phyloP scores from a whole-genome alignment of 37 sponge, comb jelly and placozoan genomes.

The Crambe crambe region DNA sequence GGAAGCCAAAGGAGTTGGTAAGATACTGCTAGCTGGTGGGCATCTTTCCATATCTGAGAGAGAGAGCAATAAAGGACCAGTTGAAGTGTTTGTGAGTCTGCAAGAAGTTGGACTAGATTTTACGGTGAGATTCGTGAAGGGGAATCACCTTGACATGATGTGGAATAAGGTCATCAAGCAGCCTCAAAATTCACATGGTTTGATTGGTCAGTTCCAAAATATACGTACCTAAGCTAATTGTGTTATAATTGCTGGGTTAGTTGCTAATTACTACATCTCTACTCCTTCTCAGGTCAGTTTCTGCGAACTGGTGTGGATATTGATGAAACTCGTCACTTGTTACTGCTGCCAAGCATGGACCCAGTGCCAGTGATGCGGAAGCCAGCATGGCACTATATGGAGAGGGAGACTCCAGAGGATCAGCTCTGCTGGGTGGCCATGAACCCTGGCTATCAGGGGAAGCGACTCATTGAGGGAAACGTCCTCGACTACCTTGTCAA shows the following conservation, averaged over 20 bases:
- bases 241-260: neutral
- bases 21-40: slow-evolving; percentile 5
- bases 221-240: neutral
- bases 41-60: slow-evolving; percentile 19
- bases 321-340: slow-evolving; percentile 22
- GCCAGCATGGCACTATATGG: slow-evolving; percentile 46
- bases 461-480: slow-evolving; percentile 35
- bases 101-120: slow-evolving; percentile 25
- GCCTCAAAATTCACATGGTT: slow-evolving; percentile 25
- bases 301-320: slow-evolving; percentile 23
- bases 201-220: slow-evolving; percentile 25
- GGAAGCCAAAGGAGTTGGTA: slow-evolving; percentile 2
- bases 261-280: neutral
- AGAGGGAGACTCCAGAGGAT: slow-evolving; percentile 28
- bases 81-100: slow-evolving; percentile 20
- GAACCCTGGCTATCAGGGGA: slow-evolving; percentile 52
- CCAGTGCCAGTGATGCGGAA: slow-evolving; percentile 50
- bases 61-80: neutral
- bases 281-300: slow-evolving; percentile 18
- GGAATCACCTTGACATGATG: slow-evolving; percentile 24
- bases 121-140: slow-evolving; percentile 26
- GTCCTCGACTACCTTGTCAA: slow-evolving; percentile 39
- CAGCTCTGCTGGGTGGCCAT: slow-evolving; percentile 49
- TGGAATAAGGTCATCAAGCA: slow-evolving; percentile 26
- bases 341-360: slow-evolving; percentile 26